Evolutionary conservation across 2,888 invertebrate genomes (phyloP).

Genomic region (Slavum lentiscoides): DNA sequence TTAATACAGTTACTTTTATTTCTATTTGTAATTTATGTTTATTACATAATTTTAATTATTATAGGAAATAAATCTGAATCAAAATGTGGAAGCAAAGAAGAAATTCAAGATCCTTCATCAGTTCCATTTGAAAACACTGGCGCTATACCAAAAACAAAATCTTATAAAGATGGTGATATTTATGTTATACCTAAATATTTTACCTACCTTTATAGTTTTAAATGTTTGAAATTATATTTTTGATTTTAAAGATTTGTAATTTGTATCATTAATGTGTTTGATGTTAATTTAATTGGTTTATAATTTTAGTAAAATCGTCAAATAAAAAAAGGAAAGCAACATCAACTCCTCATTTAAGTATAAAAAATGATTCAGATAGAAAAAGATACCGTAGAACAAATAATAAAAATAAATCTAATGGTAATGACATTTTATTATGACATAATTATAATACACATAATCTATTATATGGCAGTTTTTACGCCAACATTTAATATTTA

Average conservation of each 20-base stretch:
- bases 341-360: slow-evolving; percentile 48
- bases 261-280: neutral
- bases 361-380: slow-evolving; percentile 49
- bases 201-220: neutral
- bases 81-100: slow-evolving; percentile 42
- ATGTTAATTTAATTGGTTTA: neutral
- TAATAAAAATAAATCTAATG: slow-evolving; percentile 48
- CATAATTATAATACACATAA: neutral
- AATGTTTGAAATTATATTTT: neutral
- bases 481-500: neutral
- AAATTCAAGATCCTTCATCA: slow-evolving; percentile 25
- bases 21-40: neutral
- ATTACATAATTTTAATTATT: neutral
- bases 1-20: neutral
- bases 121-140: slow-evolving; percentile 27
- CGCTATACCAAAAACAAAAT: slow-evolving; percentile 38
- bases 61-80: slow-evolving; percentile 48
- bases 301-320: slow-evolving; percentile 38
- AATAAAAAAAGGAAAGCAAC: slow-evolving; percentile 52
- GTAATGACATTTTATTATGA: slow-evolving; percentile 1
- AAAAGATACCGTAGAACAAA: slow-evolving; percentile 46
- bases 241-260: neutral
- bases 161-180: slow-evolving; percentile 31
- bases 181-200: neutral
- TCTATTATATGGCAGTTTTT: neutral